A percentile compares a stretch with the other conserved stretches of the same genome.
These are phyloP conservation scores for Drosophila aff. DNA, from an alignment of 1,140 invertebrate genomes.

Conservation along the genomic window DNA sequence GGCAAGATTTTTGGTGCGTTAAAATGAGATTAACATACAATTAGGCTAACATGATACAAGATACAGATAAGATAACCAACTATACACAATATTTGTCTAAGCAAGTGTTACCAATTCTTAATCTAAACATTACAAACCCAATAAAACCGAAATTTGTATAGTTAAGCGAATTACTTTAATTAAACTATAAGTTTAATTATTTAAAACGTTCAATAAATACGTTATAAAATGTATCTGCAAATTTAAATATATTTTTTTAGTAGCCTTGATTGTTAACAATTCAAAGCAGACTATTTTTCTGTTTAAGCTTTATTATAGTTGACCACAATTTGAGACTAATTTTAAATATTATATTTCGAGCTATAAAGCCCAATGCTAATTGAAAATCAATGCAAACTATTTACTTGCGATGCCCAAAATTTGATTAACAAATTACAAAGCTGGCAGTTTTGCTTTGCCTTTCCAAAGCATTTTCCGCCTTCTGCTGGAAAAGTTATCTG, in stretches of 20 bases:
- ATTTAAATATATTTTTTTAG: neutral
- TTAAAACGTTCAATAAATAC: neutral
- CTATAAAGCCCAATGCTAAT: neutral
- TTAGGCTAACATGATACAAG: neutral
- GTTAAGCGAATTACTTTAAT: too few species aligned
- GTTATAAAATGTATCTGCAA: neutral
- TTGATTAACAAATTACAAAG: slow-evolving; percentile 9
- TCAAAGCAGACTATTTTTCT: neutral
- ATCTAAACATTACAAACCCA: neutral
- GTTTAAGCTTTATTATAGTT: neutral
- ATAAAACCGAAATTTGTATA: neutral
- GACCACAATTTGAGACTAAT: neutral
- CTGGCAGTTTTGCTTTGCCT: neutral
- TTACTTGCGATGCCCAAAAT: neutral
- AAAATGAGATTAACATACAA: neutral
- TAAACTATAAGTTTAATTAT: too few species aligned
- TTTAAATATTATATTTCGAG: neutral
- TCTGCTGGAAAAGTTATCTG: slow-evolving; percentile 29
- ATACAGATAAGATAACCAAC: neutral
- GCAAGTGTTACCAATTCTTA: neutral
- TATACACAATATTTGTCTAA: too few species aligned
- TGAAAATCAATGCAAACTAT: slow-evolving; percentile 15
- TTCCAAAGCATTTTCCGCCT: neutral
- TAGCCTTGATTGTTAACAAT: neutral
- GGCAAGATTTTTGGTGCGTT: neutral